Percentiles rank a stretch among this genome's conserved stretches.
These are phyloP conservation scores for Acheta domesticus DNA, from an alignment of 2,888 invertebrate species.

Conservation along the genomic window DNA sequence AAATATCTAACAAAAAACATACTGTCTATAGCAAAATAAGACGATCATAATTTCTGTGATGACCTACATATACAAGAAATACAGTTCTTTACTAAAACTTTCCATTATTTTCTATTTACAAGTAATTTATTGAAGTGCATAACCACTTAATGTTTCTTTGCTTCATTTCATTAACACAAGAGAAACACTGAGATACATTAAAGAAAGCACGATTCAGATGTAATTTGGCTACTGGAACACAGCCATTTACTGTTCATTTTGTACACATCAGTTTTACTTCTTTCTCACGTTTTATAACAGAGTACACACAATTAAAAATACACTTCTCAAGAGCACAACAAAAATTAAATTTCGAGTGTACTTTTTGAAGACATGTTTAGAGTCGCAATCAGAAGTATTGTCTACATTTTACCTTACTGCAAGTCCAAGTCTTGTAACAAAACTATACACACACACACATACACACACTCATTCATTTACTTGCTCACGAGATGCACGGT, in stretches of 20 bases:
- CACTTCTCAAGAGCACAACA: neutral
- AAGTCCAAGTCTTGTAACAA: neutral
- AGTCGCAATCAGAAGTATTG: neutral
- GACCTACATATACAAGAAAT: too few species aligned
- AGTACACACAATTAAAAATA: conserved; percentile 25
- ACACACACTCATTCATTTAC: neutral
- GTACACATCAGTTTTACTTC: conserved; percentile 4
- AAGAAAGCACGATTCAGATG: neutral
- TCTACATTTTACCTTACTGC: neutral
- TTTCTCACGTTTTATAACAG: conserved; percentile 24
- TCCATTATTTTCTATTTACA: neutral
- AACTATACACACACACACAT: neutral
- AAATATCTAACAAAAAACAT: too few species aligned
- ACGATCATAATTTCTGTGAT: too few species aligned
- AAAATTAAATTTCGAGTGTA: too few species aligned
- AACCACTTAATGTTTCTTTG: neutral
- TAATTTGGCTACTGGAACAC: conserved; percentile 29
- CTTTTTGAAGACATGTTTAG: neutral
- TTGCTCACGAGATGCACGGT: neutral
- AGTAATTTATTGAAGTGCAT: neutral
- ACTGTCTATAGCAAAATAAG: too few species aligned
- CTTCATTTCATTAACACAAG: conserved; percentile 1
- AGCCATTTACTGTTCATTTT: conserved; percentile 22
- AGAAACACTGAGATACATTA: conserved; percentile 4
- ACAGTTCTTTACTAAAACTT: too few species aligned